phyloP scores from a whole-genome alignment of 2,888 invertebrate species.

The Agrochola macilenta region DNA sequence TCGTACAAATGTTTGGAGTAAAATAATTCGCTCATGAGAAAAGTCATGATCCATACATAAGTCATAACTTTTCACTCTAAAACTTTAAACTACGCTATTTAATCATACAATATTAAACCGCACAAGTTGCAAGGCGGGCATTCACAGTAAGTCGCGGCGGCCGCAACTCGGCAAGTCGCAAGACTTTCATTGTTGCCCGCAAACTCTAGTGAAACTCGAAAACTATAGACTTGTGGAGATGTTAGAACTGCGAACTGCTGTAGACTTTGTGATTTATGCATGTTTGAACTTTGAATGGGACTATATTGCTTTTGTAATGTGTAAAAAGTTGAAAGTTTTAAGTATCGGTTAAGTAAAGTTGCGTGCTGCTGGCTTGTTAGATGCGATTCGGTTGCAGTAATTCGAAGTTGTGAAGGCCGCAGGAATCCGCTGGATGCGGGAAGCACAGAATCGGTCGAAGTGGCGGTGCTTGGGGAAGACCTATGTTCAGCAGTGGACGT shows the following conservation, averaged over 20 bases:
- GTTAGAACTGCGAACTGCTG: constrained; percentile 47
- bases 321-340: constrained; percentile 63
- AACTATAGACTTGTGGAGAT: constrained; percentile 57
- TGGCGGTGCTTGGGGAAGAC: too few relatives aligned
- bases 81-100: constrained; percentile 56
- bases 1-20: not conserved
- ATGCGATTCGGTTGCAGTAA: constrained; percentile 18
- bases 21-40: not conserved
- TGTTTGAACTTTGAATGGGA: constrained; percentile 65
- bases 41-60: constrained; percentile 9
- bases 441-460: too few relatives aligned
- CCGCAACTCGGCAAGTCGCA: constrained; percentile 51
- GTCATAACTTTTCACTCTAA: constrained; percentile 50
- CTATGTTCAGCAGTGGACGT: too few relatives aligned
- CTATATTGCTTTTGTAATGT: constrained; percentile 66
- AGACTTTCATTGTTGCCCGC: constrained; percentile 65
- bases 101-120: constrained; percentile 59
- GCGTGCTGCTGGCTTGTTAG: constrained; percentile 19
- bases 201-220: constrained; percentile 60
- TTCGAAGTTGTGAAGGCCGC: constrained; percentile 2
- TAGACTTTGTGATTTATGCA: constrained; percentile 66
- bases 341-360: constrained; percentile 41
- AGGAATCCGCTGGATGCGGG: too few relatives aligned
- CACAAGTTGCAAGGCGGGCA: constrained; percentile 47
- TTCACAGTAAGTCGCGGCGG: constrained; percentile 48